Evolutionary conservation across 2,888 invertebrate genomes (phyloP).

Genomic region (Kuschelorhynchus macadamiae): DNA sequence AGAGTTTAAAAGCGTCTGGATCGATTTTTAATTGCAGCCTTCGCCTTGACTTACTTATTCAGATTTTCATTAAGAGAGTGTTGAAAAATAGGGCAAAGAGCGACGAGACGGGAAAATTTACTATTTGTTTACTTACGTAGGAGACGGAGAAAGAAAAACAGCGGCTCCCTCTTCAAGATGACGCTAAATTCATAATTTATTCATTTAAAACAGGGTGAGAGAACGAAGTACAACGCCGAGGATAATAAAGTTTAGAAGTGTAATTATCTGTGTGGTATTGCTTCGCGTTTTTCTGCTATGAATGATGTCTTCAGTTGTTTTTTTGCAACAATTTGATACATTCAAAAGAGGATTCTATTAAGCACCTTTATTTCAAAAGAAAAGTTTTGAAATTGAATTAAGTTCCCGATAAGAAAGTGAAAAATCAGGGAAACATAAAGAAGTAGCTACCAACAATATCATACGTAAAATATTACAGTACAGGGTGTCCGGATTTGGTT

Average conservation of each 20-base stretch:
- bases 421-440: too few relatives aligned
- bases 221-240: constrained; percentile 32
- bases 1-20: constrained; percentile 61
- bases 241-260: constrained; percentile 31
- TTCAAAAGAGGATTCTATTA: too few relatives aligned
- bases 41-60: constrained; percentile 69
- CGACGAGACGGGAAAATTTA: constrained; percentile 59
- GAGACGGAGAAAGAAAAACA: constrained; percentile 42
- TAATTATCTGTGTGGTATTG: constrained; percentile 28
- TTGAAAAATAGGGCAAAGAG: constrained; percentile 51
- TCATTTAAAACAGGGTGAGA: constrained; percentile 46
- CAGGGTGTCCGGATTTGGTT: too few relatives aligned
- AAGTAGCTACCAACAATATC: too few relatives aligned
- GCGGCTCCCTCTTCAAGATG: constrained; percentile 31
- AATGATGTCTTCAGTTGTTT: too few relatives aligned
- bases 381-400: too few relatives aligned
- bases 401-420: too few relatives aligned
- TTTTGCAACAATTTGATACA: too few relatives aligned
- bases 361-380: too few relatives aligned
- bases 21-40: constrained; percentile 71
- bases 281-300: background rate
- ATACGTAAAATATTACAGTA: too few relatives aligned
- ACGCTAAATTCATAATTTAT: constrained; percentile 50
- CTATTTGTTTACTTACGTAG: constrained; percentile 62
- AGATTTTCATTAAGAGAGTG: constrained; percentile 67